phyloP scores from a whole-genome alignment of 2,888 invertebrate species.

The Eristalis intricaria region DNA sequence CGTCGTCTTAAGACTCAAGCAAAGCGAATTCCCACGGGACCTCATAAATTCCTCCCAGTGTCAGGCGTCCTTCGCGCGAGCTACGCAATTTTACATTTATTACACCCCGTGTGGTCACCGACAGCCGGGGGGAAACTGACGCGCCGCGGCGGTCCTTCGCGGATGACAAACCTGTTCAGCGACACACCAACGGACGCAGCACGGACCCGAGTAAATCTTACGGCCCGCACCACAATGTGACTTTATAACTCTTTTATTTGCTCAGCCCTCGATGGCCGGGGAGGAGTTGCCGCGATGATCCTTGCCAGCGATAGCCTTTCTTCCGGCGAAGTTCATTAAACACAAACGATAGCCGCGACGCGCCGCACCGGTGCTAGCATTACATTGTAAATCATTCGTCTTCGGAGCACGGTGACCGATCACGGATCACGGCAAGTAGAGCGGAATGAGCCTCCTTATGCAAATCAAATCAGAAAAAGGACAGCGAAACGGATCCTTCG shows the following conservation, averaged over 20 bases:
- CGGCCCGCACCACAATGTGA: conserved; percentile 56
- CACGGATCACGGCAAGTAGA: conserved; percentile 55
- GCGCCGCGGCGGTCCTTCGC: conserved; percentile 32
- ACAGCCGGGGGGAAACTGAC: background rate
- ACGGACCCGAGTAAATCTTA: background rate
- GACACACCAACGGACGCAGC: background rate
- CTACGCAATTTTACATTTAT: conserved; percentile 51
- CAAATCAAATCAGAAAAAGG: conserved; percentile 51
- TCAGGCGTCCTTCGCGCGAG: conserved; percentile 37
- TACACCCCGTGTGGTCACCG: conserved; percentile 18
- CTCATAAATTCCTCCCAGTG: conserved; percentile 55
- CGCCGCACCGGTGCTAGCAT: conserved; percentile 28
- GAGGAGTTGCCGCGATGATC: conserved; percentile 43
- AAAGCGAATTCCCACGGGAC: conserved; percentile 67
- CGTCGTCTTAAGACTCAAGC: conserved; percentile 39
- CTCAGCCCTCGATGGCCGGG: conserved; percentile 57
- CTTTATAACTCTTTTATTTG: conserved; percentile 71
- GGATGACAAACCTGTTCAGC: conserved; percentile 43
- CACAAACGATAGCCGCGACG: conserved; percentile 28
- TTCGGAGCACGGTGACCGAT: conserved; percentile 9
- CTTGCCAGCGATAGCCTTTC: conserved; percentile 3
- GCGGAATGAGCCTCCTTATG: conserved; percentile 48
- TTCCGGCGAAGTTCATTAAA: conserved; percentile 33
- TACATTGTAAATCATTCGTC: conserved; percentile 71
- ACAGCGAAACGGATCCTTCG: background rate